Evolutionary conservation across 2,797 vertebrate genomes (phyloP), one percentile per base, ranked within the genome.

Genomic region (Dryobates pubescens): DNA sequence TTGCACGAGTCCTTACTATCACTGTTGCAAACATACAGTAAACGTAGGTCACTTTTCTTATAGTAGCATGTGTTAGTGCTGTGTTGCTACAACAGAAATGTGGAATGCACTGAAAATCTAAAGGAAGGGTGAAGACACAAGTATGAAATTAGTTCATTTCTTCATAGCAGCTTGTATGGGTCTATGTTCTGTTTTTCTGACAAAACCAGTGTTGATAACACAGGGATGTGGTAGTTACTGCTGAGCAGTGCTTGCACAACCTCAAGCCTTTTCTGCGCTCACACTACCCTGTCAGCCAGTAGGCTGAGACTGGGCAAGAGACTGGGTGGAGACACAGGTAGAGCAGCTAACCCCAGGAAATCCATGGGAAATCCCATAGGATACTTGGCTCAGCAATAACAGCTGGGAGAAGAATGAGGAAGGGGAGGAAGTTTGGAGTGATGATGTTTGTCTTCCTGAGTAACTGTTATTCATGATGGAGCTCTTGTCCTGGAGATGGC

Each of bases 391-490:
- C 24, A 10, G n/a, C 20, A 45, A 1, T 6, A 45, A 72, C 86
- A 65, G 20, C 36, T 58, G 22, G 5, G 14, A 17, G 8, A 24
- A 68, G 58, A 26, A 63, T 49, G 24, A 67, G 24, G 38, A 64
- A n/a, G 27, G 17, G 23, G 14, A 22, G 23, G 22, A 19, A 1
- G 0, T 67, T 76, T 4, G 2, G 47, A 63, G 10, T n/a, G 26
- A 67, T 20, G 26, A 27, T 1, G 27, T 49, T 49, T 49, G 47
- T 36, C 13, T 62, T 85, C 24, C n/a, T 17, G 22, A 47, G 56
- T 58, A 38, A 47, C 17, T 0, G 0, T 72, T 41, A 6, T 0
- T 0, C 0, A 1, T 72, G 63, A 13, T 54, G 9, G 51, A 78
- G 47, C 22, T 82, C 19, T 22, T 84, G 17, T 70, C 43, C 17